Base-by-base conservation (phyloP, 2,797 vertebrate species). In the Cryptoprocta ferox region DNA sequence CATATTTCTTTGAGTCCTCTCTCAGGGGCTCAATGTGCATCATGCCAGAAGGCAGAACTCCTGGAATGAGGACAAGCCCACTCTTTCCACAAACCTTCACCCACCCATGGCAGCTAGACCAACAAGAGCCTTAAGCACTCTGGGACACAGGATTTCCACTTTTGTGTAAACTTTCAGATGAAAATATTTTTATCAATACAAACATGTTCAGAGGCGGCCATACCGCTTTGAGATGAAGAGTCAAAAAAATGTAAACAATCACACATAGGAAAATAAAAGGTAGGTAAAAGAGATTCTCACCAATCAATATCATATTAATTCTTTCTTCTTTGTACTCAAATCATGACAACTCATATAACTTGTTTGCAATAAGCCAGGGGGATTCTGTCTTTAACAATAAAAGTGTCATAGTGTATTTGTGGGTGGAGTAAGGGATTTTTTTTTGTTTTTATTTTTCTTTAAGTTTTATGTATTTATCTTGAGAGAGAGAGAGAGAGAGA, bases 361-460 rank as follows among this genome's bases (percentile, higher is more conserved):
- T 91, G 37, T 11, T 66, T 50, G 10, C 32, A n/a, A 35, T 92
- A 90, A 88, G 28, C 37, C 10, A 48, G 18, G 28, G 86, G 5
- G 35, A 66, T 50, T 81, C 50, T 53, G 48, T 87, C 50, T 83
- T 92, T 65, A 87, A 76, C 92, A 93, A 59, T 50, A n/a, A 88
- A 88, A n/a, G 35, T 63, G 9, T 53, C 30, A 24, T 30, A 15
- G 66, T 65, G 28, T 50, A 75, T 92, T 92, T 89, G 42, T 70
- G 42, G 45, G 5, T 42, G 6, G n/a, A 66, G 30, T 90, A 70
- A 88, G 8, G 10, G 26, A 50, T 89, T 82, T 85, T 59, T 53
- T 53, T 24, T 59, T 24, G 0, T 16, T 59, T 59, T 59, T 59
- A 59, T 59, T 59, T 59, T 9, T 59, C 19, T 59, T 59, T 3